Base-by-base conservation (phyloP, 35 echinoderm and acorn worm genomes). In the Stichopus chloronotus region DNA sequence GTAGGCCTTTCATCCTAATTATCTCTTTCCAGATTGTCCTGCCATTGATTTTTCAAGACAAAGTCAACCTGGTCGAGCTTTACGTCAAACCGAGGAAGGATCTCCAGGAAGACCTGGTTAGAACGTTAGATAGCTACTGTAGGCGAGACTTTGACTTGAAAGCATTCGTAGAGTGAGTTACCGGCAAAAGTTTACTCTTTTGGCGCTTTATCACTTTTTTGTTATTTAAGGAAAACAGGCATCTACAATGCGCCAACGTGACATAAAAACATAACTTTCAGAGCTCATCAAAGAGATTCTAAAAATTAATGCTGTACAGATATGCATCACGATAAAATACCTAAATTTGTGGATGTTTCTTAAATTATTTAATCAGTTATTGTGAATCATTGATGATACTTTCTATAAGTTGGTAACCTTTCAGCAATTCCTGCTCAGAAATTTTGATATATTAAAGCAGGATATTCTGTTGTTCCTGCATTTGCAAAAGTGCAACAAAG, bases 11-110 rank as follows among this genome's bases (percentile, higher is more conserved):
- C 30, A 43, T 43, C 30, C 3, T 43, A 43, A 9, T 16, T 55
- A 16, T 87, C 43, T 72, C 13, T 53, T 1, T 11, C 71, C 94
- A 98, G 97, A 96, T 96, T 9, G 94, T 96, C 17, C 24, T 99
- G 63, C 97, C 97, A 17, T 88, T 99, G 57, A 93, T 94, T 21
- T 95, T 92, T 24, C 91, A 95, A 91, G 94, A 90, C 78, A 99
- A 96, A 59, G 55, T 87, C 55, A 99, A 96, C 83, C 76, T 99
- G 60, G 97, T 94, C 3, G 94, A 96, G 83, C 71, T 90, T 7
- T 99, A 99, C 65, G 20, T 95, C 3, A 92, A 96, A 72, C 87
- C 82, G n/a, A 55, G 88, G 25, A 84, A 86, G 9, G 65, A 93
- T 5, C 25, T 96, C 24, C 97, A 99, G 72, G 56, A 87, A 55